Base-by-base conservation (phyloP, 2,797 vertebrate genomes). In the Enteromius radiatus region DNA sequence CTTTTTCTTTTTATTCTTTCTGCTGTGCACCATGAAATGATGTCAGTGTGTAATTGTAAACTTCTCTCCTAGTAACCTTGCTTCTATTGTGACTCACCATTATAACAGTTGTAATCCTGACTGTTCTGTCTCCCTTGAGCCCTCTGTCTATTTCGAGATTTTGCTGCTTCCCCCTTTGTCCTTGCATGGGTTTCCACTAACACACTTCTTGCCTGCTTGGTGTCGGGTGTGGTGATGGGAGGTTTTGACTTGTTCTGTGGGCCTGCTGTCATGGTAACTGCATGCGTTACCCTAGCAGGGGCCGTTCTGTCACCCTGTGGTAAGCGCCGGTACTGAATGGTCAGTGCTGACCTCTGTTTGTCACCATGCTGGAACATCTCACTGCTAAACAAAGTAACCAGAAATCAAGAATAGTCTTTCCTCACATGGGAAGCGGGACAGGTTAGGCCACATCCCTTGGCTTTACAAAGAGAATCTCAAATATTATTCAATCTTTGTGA, bases 331-430 rank as follows among this genome's bases (percentile, higher is more conserved):
- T 96, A 97, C 95, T 95, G 96, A 94, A 93, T 93, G 43, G 95
- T 96, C 97, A 97, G 96, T 87, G 96, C 96, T 96, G 96, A 95
- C 94, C 95, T 96, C 95, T 96, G 95, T 93, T 92, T 95, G 93
- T 92, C 79, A 31, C 75, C 52, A 45, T 73, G 69, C 1, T 74
- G 52, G 75, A 69, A 75, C 1, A 49, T 59, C 68, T 23, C 31
- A 17, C n/a, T 77, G 36, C 33, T 74, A 26, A 64, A 65, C 31
- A 54, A 17, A 38, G 36, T 59, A 74, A 65, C 15, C 15, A 49
- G 47, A 87, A 61, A 38, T 17, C 0, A 33, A 64, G 12, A 59
- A 26, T 4, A 67, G 0, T 10, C 47, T 21, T 52, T 9, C 5
- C 33, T 65, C 9, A 28, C 9, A 65, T 23, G 9, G 59, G 3